These are phyloP conservation scores for Camarhynchus parvulus DNA, from an alignment of 2,113 vertebrate genomes.

Conservation along the genomic window DNA sequence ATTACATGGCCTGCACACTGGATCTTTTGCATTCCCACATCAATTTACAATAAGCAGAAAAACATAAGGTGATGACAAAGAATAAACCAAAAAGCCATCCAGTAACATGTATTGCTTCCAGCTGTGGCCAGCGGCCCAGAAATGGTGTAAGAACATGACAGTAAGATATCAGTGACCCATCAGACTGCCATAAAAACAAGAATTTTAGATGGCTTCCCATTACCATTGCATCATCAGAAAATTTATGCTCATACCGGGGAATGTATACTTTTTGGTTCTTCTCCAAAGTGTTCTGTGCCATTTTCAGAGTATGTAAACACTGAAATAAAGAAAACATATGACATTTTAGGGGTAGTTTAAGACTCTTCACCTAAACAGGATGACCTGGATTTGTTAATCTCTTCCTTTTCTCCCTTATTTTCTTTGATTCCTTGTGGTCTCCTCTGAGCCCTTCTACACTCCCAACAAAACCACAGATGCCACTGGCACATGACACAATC, in stretches of 20 bases:
- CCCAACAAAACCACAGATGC: fast-evolving
- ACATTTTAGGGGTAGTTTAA: neutral
- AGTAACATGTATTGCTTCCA: neutral
- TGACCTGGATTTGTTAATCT: neutral
- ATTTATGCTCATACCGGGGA: slow-evolving; percentile 72
- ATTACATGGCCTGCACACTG: neutral
- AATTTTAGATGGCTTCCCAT: neutral
- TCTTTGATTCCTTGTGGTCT: neutral
- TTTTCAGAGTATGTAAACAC: slow-evolving; percentile 93
- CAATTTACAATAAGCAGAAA: neutral
- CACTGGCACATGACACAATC: neutral
- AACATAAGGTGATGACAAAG: neutral
- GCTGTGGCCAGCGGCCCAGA: neutral
- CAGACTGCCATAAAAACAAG: neutral
- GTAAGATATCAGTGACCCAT: neutral
- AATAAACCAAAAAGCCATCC: neutral
- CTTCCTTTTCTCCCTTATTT: neutral
- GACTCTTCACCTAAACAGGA: neutral
- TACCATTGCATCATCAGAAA: neutral
- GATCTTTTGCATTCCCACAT: neutral
- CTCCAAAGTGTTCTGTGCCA: slow-evolving; percentile 81
- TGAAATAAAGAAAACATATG: slow-evolving; percentile 68
- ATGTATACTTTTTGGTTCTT: slow-evolving; percentile 78
- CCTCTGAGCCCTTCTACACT: neutral
- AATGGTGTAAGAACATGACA: neutral